Conservation (phyloP, 2,113 vertebrate genomes). For the Mobula birostris region DNA sequence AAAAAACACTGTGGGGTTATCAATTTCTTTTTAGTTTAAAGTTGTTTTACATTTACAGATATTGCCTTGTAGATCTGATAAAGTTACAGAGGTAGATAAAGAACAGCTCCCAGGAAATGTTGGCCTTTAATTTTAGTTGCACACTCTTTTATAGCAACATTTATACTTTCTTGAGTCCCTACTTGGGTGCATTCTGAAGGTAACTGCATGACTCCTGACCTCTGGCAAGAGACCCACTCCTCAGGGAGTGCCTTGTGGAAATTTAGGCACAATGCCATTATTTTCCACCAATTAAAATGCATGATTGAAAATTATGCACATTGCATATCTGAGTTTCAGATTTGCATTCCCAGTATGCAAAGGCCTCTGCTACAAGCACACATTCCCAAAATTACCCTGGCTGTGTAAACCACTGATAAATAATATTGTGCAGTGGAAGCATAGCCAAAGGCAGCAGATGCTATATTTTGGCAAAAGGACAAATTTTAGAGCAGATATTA, state of each 20-base stretch:
- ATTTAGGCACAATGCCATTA: neutral
- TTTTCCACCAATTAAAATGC: conserved; percentile 7
- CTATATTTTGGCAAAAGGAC: conserved; percentile 14
- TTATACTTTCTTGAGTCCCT: neutral
- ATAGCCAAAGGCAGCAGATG: conserved; percentile 35
- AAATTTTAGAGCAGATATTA: conserved; percentile 30
- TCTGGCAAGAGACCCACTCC: neutral
- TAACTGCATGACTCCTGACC: neutral
- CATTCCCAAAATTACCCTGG: neutral
- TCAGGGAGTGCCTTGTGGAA: neutral
- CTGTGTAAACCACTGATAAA: conserved; percentile 5
- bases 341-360: neutral
- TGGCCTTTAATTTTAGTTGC: neutral
- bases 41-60: neutral
- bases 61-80: no score
- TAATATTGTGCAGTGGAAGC: conserved; percentile 9
- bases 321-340: conserved; percentile 28
- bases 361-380: neutral
- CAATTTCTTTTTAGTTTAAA: neutral
- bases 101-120: neutral
- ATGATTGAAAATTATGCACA: conserved; percentile 15
- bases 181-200: neutral
- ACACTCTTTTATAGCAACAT: neutral
- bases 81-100: neutral
- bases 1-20: neutral